Base-by-base conservation (phyloP, 1,140 invertebrate genomes). In the Ganaspis sp. region DNA sequence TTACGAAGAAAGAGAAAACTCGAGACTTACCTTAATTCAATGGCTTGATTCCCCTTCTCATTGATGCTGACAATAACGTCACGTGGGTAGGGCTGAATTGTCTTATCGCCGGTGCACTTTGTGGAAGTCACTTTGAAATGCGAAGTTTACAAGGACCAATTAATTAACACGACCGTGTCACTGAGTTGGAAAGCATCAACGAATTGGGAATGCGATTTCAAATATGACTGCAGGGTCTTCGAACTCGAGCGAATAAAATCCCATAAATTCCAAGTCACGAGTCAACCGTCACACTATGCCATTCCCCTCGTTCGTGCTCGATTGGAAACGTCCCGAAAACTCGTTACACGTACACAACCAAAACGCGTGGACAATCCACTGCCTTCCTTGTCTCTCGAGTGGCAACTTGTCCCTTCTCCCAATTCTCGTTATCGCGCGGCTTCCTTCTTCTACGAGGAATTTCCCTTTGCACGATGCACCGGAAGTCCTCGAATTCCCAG, bases 1-100 rank as follows among this genome's bases (percentile, higher is more conserved):
- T 2, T 37, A 11, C 23, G 29, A 34, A 8, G 3, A 15, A 17
- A 29, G 0, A 9, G 3, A 72, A 23, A n/a, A 45, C 12, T 58
- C 9, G 17, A 2, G 17, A 78, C 83, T 75, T 45, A 87, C 87
- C 87, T 88, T 78, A 88, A 81, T 86, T 88, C 87, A 80, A 88
- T 87, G 70, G 81, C 77, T 64, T 84, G 83, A 23, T 75, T 84
- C 19, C 86, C 81, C 75, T 84, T 87, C 74, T 87, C 87, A 87
- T 87, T 84, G 77, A 88, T 88, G 78, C 86, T 88, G 77, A 88
- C 87, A 76, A 88, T 87, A 74, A 88, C 81, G 82, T 87, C 85
- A 72, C 86, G 84, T 42, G 84, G 86, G 79, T 86, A 84, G 80
- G 84, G 82, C 80, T 64, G 58, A 64, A 80, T 85, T 76, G 82